Base-by-base conservation (phyloP, 2,888 invertebrate species). In the Lepidocyrtinus sp. region DNA sequence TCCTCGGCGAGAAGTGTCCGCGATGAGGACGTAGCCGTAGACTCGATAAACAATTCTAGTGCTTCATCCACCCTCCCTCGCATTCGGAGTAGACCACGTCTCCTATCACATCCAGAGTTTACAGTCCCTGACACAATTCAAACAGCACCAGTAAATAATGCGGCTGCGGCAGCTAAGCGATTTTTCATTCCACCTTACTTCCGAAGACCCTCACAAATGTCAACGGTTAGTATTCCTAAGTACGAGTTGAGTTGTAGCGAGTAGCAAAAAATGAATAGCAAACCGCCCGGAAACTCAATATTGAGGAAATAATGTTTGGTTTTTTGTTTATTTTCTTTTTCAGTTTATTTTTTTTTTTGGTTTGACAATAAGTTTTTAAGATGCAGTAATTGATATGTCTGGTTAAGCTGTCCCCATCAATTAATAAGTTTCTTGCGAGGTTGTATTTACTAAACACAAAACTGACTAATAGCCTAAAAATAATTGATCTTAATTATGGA, bases 101-200 rank as follows among this genome's bases (percentile, higher is more conserved):
- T 81, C 3, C 75, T 82, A 45, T 82, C 82, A 5, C 82, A 82
- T 62, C 84, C 84, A 17, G 77, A 81, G 19, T 84, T 81, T 61
- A 67, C 73, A 24, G 64, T 84, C 45, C 73, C 82, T n/a, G 84
- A 84, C 62, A 63, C 82, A 1, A 82, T 84, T 22, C 82, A 84
- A 46, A 82, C 81, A 3, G 84, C 84, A 50, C 84, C 82, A 15
- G 73, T 79, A 45, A 36, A 68, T 9, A 15, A 68, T 21, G 17
- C 27, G 24, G 46, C 61, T n/a, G 70, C 75, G 1, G 36, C 81
- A 46, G 71, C 84, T 9, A 82, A 63, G 65, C 63, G 81, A 62
- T 84, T 84, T 81, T 84, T 84, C 72, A 80, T 71, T 75, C 76
- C 72, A 61, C 84, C 84, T 22, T 84, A 83, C 71, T 83, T 84